Percentiles rank a stretch among this genome's conserved stretches.
Evolutionary conservation across 2,113 vertebrate species (phyloP).

Genomic region (Sciurus niger): DNA sequence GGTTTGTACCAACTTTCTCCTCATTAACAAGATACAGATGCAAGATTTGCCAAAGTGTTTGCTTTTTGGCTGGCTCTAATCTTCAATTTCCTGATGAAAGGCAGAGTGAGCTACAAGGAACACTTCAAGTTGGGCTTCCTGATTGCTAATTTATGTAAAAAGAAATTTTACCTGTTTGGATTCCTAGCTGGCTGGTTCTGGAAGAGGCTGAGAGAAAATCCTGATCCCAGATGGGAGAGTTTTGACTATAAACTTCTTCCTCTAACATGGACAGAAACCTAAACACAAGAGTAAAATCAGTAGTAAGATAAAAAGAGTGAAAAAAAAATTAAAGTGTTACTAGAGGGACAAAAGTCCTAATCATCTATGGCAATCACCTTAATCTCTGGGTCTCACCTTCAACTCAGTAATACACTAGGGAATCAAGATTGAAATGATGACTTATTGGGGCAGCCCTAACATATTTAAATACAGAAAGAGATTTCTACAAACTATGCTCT

Average conservation of each 20-base stretch:
- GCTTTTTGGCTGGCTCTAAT: not conserved
- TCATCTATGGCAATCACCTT: not conserved
- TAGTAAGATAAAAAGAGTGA: not conserved
- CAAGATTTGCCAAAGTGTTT: not conserved
- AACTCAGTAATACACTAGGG: not conserved
- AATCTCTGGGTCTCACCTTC: not conserved
- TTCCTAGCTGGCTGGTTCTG: conserved; percentile 92
- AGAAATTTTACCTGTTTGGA: conserved; percentile 91
- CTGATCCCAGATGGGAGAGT: conserved; percentile 98
- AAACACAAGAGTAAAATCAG: conserved; percentile 73
- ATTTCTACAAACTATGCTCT: not conserved
- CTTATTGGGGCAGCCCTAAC: too few species aligned
- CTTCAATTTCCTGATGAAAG: conserved; percentile 51
- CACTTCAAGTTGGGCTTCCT: not conserved
- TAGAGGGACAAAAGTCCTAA: not conserved
- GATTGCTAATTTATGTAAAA: conserved; percentile 17
- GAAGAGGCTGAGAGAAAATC: conserved; percentile 93
- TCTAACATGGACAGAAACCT: conserved; percentile 99
- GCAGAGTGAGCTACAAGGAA: not conserved
- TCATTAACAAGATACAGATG: not conserved
- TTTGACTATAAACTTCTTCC: conserved; percentile 98
- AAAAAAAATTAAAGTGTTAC: not conserved
- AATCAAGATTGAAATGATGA: not conserved
- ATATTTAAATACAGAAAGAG: not conserved
- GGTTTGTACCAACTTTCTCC: not conserved